A percentile compares a stretch with the other conserved stretches of the same genome.
Evolutionary conservation across 2,113 vertebrate genomes (phyloP).

Genomic region (Saccopteryx bilineata): DNA sequence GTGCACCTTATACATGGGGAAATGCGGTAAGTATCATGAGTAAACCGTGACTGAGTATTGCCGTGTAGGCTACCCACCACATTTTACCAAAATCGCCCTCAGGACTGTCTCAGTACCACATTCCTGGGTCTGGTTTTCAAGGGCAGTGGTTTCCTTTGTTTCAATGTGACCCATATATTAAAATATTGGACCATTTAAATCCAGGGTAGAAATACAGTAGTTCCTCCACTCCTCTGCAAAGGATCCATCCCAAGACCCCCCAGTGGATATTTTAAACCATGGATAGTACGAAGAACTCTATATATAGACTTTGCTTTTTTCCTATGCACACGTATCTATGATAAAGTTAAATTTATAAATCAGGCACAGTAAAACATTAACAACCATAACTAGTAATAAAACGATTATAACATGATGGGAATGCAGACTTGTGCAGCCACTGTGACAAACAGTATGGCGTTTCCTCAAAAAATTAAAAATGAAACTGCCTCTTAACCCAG

Average conservation of each 20-base stretch:
- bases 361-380: too few species aligned
- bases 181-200: background rate
- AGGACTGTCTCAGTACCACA: background rate
- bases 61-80: fast-evolving
- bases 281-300: background rate
- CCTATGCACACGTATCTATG: background rate
- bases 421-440: too few species aligned
- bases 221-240: background rate
- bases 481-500: too few species aligned
- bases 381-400: background rate
- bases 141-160: background rate
- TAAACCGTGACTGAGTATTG: fast-evolving
- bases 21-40: background rate
- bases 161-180: background rate
- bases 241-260: background rate
- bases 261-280: too few species aligned
- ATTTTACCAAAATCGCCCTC: background rate
- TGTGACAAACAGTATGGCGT: too few species aligned
- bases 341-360: background rate
- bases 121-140: background rate
- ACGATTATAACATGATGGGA: too few species aligned
- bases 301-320: background rate
- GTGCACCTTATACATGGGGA: too few species aligned
- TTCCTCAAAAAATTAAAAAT: too few species aligned
- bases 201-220: background rate